A percentile compares a stretch with the other conserved stretches of the same genome.
Conservation (phyloP, 2,113 vertebrate genomes). For the Dicrurus megarhynchus region DNA sequence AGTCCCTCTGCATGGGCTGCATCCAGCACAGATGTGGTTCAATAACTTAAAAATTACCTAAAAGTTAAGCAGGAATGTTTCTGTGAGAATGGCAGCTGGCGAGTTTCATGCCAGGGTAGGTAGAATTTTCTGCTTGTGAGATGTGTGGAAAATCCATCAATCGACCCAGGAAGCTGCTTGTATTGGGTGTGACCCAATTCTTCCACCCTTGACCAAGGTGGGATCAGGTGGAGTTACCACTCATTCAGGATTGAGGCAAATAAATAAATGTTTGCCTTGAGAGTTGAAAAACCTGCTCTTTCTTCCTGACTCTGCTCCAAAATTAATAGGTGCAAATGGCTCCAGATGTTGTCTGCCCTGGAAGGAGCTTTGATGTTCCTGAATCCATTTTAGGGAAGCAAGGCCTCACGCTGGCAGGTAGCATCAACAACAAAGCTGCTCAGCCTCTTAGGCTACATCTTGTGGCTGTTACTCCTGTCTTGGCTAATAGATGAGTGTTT, state of each 20-base stretch:
- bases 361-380: background rate
- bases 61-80: background rate
- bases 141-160: background rate
- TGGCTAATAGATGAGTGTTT: background rate
- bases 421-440: background rate
- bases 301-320: background rate
- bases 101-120: background rate
- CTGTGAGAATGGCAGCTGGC: background rate
- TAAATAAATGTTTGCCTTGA: background rate
- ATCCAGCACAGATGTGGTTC: rapidly evolving
- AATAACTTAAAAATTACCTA: background rate
- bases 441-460: background rate
- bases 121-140: background rate
- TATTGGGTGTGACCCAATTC: rapidly evolving
- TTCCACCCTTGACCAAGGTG: rapidly evolving
- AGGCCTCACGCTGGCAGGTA: background rate
- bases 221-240: background rate
- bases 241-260: background rate
- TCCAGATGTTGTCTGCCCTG: background rate
- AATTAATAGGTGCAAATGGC: background rate
- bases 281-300: background rate
- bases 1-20: background rate
- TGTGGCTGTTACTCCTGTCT: background rate
- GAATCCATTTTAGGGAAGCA: background rate
- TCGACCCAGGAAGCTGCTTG: rapidly evolving